phyloP scores from a whole-genome alignment of 2,797 vertebrate genomes.

The Garrulus glandarius region DNA sequence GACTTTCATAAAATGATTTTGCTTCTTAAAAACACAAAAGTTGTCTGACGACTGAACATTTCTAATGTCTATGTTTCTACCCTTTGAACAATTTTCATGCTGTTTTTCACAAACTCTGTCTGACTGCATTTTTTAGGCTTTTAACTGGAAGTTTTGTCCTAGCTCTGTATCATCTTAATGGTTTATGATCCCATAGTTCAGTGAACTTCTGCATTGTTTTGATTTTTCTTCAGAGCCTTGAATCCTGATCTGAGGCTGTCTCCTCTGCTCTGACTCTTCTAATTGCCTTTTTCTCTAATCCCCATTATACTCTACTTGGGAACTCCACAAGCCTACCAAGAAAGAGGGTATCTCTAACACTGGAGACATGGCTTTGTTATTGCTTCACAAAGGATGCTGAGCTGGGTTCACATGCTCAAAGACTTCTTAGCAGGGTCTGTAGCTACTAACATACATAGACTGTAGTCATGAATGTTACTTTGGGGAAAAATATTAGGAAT shows the following conservation, averaged over 20 bases:
- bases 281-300: not conserved
- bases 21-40: conserved; percentile 7
- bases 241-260: not conserved
- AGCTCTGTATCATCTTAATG: not conserved
- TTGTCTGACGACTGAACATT: not conserved
- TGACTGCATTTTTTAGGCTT: conserved; percentile 1
- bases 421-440: not conserved
- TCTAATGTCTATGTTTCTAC: not conserved
- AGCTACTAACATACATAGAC: not conserved
- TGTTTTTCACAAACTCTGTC: conserved; percentile 1
- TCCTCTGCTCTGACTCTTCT: not conserved
- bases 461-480: not conserved
- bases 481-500: not conserved
- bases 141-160: conserved; percentile 5
- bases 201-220: conserved; percentile 23
- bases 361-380: not conserved
- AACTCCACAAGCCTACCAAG: not conserved
- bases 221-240: conserved; percentile 27
- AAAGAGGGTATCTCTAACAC: not conserved
- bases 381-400: not conserved
- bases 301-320: not conserved
- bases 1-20: conserved; percentile 10
- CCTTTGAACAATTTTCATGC: conserved; percentile 22
- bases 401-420: not conserved
- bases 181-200: conserved; percentile 31